These are phyloP conservation scores for Cecropterus lyciades DNA, from an alignment of 1,140 invertebrate genomes.

Conservation along the genomic window DNA sequence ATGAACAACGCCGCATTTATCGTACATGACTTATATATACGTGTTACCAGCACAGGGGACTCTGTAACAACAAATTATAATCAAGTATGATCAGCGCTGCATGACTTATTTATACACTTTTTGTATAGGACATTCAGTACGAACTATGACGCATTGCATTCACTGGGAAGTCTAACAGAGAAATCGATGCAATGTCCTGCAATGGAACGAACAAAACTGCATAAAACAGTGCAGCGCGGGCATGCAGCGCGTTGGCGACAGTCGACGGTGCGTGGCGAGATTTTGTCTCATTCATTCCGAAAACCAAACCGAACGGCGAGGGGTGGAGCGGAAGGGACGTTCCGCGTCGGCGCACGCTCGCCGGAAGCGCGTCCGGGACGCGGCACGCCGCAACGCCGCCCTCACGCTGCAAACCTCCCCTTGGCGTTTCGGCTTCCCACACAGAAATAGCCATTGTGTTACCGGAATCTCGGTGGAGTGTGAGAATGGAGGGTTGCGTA, in stretches of 20 bases:
- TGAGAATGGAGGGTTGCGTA: conserved; percentile 16
- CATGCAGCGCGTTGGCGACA: neutral
- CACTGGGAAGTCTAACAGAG: too few relatives aligned
- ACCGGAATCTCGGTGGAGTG: conserved; percentile 6
- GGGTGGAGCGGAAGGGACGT: conserved; percentile 76
- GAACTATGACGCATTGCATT: too few relatives aligned
- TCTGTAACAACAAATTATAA: too few relatives aligned
- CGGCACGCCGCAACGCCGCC: conserved; percentile 64
- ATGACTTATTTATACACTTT: too few relatives aligned
- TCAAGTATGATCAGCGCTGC: too few relatives aligned
- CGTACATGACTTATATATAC: too few relatives aligned
- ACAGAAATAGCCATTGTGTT: conserved; percentile 32
- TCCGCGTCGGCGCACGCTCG: conserved; percentile 70
- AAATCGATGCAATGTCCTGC: too few relatives aligned
- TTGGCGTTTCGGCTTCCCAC: conserved; percentile 33
- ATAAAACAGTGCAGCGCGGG: too few relatives aligned
- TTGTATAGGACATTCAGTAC: too few relatives aligned
- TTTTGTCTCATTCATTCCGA: conserved; percentile 54
- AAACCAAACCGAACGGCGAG: conserved; percentile 61
- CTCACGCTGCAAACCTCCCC: conserved; percentile 54
- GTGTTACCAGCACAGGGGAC: too few relatives aligned
- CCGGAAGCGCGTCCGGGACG: conserved; percentile 80
- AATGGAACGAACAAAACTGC: too few relatives aligned
- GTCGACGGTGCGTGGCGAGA: neutral
- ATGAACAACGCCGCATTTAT: too few relatives aligned